phyloP scores from a whole-genome alignment of 2,113 vertebrate genomes.

The Hydrolagus affinis region DNA sequence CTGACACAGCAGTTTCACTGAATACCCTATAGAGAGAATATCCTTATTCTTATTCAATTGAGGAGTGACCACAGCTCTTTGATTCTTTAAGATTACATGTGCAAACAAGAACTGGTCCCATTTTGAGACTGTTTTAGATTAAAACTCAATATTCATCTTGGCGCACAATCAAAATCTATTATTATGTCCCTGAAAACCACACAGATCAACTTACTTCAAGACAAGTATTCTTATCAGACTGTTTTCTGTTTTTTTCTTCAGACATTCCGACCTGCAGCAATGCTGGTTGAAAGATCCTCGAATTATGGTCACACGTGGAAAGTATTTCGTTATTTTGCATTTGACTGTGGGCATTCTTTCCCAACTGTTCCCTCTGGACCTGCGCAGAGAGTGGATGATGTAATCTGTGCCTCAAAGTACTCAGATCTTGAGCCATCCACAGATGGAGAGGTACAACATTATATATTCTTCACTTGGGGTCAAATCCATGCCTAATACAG shows the following conservation, averaged over 20 bases:
- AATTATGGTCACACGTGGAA: conserved; percentile 77
- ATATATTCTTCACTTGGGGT: not conserved
- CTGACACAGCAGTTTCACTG: too few species aligned
- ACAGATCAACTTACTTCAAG: not conserved
- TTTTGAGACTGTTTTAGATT: too few species aligned
- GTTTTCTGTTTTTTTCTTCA: conserved; percentile 38
- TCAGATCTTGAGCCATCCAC: conserved; percentile 73
- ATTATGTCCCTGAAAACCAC: too few species aligned
- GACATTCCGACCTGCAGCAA: conserved; percentile 79
- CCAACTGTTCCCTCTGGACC: conserved; percentile 55
- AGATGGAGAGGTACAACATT: conserved; percentile 65
- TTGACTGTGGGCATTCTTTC: conserved; percentile 66
- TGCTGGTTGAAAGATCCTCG: conserved; percentile 74
- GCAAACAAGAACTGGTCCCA: too few species aligned
- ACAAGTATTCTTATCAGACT: not conserved
- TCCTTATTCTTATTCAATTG: too few species aligned
- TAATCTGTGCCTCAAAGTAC: conserved; percentile 77
- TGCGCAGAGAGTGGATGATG: conserved; percentile 55
- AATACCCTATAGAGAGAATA: too few species aligned
- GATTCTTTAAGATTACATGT: too few species aligned
- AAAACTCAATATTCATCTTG: too few species aligned
- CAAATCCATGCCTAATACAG: too few species aligned
- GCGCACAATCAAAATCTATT: too few species aligned
- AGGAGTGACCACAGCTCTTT: too few species aligned
- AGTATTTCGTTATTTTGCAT: conserved; percentile 70